Evolutionary conservation across 2,888 invertebrate species (phyloP).

Genomic region (Nomada ferruginata): DNA sequence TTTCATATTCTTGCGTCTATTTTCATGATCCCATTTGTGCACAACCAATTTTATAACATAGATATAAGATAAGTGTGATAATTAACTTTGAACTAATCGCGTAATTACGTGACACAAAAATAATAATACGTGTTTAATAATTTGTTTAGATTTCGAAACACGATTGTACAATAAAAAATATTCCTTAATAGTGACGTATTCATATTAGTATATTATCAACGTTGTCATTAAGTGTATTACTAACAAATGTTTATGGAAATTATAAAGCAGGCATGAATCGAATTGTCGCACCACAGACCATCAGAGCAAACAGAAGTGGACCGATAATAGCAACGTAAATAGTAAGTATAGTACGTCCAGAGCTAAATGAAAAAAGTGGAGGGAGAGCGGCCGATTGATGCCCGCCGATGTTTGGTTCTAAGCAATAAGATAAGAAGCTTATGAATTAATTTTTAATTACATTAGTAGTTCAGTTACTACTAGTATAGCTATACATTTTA

Average conservation of each 20-base stretch:
- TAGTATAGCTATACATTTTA: too few relatives aligned
- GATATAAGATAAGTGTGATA: not conserved
- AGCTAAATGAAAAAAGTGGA: too few relatives aligned
- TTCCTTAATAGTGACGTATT: not conserved
- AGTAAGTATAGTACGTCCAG: too few relatives aligned
- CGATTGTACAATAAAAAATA: not conserved
- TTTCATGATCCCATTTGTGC: not conserved
- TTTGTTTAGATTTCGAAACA: too few relatives aligned
- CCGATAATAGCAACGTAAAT: not conserved
- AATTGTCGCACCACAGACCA: not conserved
- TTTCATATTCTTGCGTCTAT: not conserved
- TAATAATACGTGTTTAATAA: not conserved
- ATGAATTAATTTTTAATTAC: too few relatives aligned
- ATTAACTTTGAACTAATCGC: not conserved
- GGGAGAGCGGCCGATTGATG: too few relatives aligned
- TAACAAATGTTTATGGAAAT: not conserved
- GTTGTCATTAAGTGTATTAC: not conserved
- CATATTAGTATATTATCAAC: not conserved
- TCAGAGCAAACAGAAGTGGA: not conserved
- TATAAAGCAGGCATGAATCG: not conserved
- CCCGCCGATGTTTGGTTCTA: too few relatives aligned
- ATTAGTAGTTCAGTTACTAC: too few relatives aligned
- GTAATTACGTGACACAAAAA: not conserved
- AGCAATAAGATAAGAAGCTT: too few relatives aligned
- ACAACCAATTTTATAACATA: not conserved